Evolutionary conservation across 2,888 invertebrate species (phyloP).

Genomic region (Campaea margaritaria): DNA sequence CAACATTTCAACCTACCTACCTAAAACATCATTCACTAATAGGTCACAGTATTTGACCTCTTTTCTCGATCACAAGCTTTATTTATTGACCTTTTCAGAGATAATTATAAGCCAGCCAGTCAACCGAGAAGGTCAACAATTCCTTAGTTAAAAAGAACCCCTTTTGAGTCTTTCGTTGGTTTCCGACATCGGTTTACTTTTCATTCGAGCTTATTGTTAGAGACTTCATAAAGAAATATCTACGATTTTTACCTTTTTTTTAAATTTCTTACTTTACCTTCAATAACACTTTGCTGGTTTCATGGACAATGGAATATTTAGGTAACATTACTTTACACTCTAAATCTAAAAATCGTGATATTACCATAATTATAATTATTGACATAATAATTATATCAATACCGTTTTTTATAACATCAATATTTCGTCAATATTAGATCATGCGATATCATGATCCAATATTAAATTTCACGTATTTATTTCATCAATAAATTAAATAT

Average conservation of each 20-base stretch:
- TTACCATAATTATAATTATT: too few relatives aligned
- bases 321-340: too few relatives aligned
- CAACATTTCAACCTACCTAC: too few relatives aligned
- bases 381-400: too few relatives aligned
- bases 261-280: slow-evolving; percentile 8
- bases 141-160: slow-evolving; percentile 16
- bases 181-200: slow-evolving; percentile 28
- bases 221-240: slow-evolving; percentile 15
- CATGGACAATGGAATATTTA: too few relatives aligned
- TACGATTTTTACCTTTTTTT: neutral
- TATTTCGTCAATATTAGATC: too few relatives aligned
- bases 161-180: slow-evolving; percentile 13
- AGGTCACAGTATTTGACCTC: slow-evolving; percentile 6
- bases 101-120: slow-evolving; percentile 23
- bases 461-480: too few relatives aligned
- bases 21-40: slow-evolving; percentile 1
- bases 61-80: slow-evolving; percentile 9
- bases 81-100: slow-evolving; percentile 23
- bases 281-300: slow-evolving; percentile 5
- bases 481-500: too few relatives aligned
- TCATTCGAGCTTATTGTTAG: slow-evolving; percentile 22
- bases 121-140: slow-evolving; percentile 30
- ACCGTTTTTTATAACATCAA: too few relatives aligned
- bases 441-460: too few relatives aligned
- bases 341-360: too few relatives aligned